These are phyloP conservation scores for Atherinomorus stipes DNA, from an alignment of 2,113 vertebrate species.

Conservation along the genomic window DNA sequence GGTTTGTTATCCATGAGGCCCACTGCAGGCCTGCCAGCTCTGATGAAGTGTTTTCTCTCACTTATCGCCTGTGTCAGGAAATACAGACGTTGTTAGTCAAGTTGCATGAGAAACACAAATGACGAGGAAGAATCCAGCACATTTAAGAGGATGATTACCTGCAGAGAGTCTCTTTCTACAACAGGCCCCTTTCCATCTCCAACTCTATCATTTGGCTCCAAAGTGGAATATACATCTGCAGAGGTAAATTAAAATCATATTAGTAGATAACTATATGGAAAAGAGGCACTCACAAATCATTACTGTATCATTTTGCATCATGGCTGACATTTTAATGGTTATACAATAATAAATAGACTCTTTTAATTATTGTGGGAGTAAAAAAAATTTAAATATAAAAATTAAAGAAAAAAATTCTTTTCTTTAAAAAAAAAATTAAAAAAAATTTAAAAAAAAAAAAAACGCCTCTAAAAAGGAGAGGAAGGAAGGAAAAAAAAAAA, in stretches of 20 bases:
- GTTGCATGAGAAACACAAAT: slow-evolving; percentile 28
- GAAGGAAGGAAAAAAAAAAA: no score
- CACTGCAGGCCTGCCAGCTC: slow-evolving; percentile 83
- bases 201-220: slow-evolving; percentile 80
- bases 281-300: background rate
- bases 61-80: slow-evolving; percentile 71
- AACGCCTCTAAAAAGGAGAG: no score
- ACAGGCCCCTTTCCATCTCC: slow-evolving; percentile 76
- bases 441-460: no score
- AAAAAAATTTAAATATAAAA: no score
- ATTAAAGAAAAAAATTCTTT: no score
- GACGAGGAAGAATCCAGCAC: background rate
- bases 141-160: slow-evolving; percentile 67
- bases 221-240: slow-evolving; percentile 79
- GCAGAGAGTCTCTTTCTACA: slow-evolving; percentile 78
- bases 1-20: slow-evolving; percentile 85
- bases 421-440: no score
- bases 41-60: slow-evolving; percentile 85
- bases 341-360: background rate
- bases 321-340: background rate
- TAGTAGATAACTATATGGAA: background rate
- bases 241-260: slow-evolving; percentile 16
- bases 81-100: slow-evolving; percentile 18
- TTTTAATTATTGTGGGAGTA: no score
- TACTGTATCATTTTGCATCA: slow-evolving; percentile 5